Evolutionary conservation across 2,888 invertebrate species (phyloP).

Genomic region (Dromius quadrimaculatus): DNA sequence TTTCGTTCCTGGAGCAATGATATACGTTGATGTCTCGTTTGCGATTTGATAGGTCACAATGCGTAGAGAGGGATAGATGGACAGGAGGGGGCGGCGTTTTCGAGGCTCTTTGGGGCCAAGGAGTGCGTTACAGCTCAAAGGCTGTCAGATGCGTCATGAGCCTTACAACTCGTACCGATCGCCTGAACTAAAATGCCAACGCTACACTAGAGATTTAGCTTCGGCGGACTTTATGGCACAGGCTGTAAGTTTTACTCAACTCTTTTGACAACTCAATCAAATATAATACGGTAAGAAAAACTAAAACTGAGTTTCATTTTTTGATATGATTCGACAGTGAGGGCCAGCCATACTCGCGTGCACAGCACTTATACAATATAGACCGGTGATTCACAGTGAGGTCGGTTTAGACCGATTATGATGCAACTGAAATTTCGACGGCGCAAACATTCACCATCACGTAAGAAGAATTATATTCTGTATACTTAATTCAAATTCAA

Average conservation of each 20-base stretch:
- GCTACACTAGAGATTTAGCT: slow-evolving; percentile 24
- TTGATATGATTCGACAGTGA: slow-evolving; percentile 45
- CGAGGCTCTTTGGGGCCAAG: slow-evolving; percentile 53
- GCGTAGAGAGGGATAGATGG: slow-evolving; percentile 46
- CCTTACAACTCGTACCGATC: slow-evolving; percentile 41
- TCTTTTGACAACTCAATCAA: slow-evolving; percentile 33
- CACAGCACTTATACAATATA: slow-evolving; percentile 45
- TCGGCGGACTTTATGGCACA: slow-evolving; percentile 26
- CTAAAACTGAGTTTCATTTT: slow-evolving; percentile 41
- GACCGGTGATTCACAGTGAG: slow-evolving; percentile 49
- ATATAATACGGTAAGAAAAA: slow-evolving; percentile 40
- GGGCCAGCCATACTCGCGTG: slow-evolving; percentile 53
- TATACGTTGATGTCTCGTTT: neutral
- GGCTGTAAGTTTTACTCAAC: slow-evolving; percentile 32
- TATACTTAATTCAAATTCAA: neutral
- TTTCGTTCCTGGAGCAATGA: too few relatives aligned
- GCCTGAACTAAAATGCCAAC: slow-evolving; percentile 37
- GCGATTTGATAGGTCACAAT: neutral
- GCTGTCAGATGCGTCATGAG: slow-evolving; percentile 53
- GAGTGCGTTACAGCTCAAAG: slow-evolving; percentile 46
- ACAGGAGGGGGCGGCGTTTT: slow-evolving; percentile 51
- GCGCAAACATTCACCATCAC: slow-evolving; percentile 31
- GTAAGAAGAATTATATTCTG: neutral
- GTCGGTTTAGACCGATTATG: slow-evolving; percentile 43
- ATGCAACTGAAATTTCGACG: slow-evolving; percentile 45